Conservation (phyloP, 2,797 vertebrate genomes). For the Poecilia wingei region DNA sequence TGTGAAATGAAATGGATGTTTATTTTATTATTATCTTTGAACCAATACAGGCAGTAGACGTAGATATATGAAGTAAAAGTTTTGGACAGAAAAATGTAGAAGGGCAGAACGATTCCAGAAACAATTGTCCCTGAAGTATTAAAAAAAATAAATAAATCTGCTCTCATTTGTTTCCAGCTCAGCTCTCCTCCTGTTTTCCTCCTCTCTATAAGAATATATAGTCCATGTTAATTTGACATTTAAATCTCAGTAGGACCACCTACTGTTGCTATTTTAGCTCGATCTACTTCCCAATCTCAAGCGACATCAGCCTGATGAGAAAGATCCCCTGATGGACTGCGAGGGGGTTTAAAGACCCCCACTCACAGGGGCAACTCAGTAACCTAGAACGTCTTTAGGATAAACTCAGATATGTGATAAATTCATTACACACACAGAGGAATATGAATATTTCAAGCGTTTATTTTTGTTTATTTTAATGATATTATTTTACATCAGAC, state of each 20-base stretch:
- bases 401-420: no score
- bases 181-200: conserved; percentile 21
- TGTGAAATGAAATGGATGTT: conserved; percentile 35
- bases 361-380: conserved; percentile 34
- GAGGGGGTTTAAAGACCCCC: conserved; percentile 31
- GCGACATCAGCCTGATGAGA: conserved; percentile 53
- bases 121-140: conserved; percentile 32
- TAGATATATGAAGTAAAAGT: conserved; percentile 35
- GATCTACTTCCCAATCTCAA: conserved; percentile 49
- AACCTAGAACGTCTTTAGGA: background rate
- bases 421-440: background rate
- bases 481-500: conserved; percentile 1
- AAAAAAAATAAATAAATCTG: conserved; percentile 22
- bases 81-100: conserved; percentile 26
- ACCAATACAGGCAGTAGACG: conserved; percentile 45
- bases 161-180: conserved; percentile 29
- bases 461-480: background rate
- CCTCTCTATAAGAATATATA: conserved; percentile 31
- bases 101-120: conserved; percentile 42
- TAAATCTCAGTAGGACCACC: conserved; percentile 58
- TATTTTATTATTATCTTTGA: conserved; percentile 26
- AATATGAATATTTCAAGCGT: background rate
- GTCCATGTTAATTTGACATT: conserved; percentile 70
- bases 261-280: conserved; percentile 37
- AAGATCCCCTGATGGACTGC: conserved; percentile 29